Evolutionary conservation across 2,797 vertebrate species (phyloP).

Genomic region (Trachops cirrhosus): DNA sequence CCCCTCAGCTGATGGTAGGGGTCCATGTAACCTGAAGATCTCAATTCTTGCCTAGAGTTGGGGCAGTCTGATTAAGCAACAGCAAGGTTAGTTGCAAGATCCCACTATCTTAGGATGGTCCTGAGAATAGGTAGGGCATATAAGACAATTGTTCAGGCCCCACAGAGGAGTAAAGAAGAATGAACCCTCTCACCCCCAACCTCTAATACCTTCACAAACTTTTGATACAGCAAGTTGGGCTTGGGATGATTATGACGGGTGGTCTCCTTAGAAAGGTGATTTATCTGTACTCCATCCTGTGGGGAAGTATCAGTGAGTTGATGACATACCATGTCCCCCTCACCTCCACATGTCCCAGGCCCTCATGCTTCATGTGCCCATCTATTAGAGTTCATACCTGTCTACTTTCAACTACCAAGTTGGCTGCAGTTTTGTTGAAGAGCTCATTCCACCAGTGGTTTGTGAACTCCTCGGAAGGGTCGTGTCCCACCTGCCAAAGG

Average conservation of each 20-base stretch:
- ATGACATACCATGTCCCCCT: neutral
- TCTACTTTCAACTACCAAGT: slow-evolving; percentile 86
- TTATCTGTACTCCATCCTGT: slow-evolving; percentile 88
- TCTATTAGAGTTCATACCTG: slow-evolving; percentile 78
- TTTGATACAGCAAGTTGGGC: slow-evolving; percentile 89
- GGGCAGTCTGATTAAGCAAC: neutral
- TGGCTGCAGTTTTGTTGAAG: slow-evolving; percentile 92
- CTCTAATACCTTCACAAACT: slow-evolving; percentile 90
- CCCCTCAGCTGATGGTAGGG: neutral
- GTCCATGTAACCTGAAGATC: neutral
- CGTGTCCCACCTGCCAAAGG: slow-evolving; percentile 88
- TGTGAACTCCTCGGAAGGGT: slow-evolving; percentile 90
- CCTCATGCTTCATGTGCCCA: neutral
- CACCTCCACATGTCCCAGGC: neutral
- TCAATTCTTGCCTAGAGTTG: neutral
- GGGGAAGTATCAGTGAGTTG: neutral
- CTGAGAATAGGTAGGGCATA: neutral
- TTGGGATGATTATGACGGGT: slow-evolving; percentile 80
- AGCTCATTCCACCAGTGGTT: slow-evolving; percentile 98
- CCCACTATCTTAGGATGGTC: neutral
- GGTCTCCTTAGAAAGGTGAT: slow-evolving; percentile 79
- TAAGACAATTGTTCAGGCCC: neutral
- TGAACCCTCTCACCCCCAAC: fast-evolving
- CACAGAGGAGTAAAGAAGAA: neutral
- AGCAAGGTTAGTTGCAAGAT: neutral